Evolutionary conservation across 1,140 invertebrate species (phyloP), one percentile per base, ranked within the genome.

Genomic region (Ostrea edulis): DNA sequence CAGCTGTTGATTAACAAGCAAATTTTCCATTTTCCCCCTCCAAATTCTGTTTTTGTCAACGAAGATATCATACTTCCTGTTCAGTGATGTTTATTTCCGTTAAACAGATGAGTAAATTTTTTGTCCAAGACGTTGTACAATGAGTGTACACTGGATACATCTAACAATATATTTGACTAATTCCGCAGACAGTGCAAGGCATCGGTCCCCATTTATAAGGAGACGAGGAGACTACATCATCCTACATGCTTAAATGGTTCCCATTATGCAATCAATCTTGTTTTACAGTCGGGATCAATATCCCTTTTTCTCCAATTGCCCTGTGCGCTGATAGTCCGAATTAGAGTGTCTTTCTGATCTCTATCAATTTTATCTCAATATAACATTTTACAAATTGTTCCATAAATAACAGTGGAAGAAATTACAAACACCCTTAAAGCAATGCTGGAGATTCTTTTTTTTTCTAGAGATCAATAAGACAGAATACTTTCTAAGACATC

Each of bases 351-450:
- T 29, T 77, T 77, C 68, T 77, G 68, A 77, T 77, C 68, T 77
- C 68, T 77, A 77, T 77, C 68, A 77, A 77, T 77, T 35, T 9
- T 77, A 77, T 77, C 68, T 77, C 68, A 29, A 77, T 77, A 77
- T 77, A 29, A 77, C 68, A 77, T 77, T 44, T 77, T 77, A 77
- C 68, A 77, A 77, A 77, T 77, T 77, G 25, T 25, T 35, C 68
- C 68, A 77, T 77, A 77, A 77, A 77, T 77, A 77, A 77, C 9
- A 77, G 68, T 35, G 2, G 29, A 77, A 25, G 29, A 77, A 77
- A 29, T 29, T 29, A 8, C 68, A 77, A 77, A 35, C 68, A 22
- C 68, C 22, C n/a, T 77, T 77, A 29, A 35, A 77, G 25, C 68
- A 25, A 8, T 25, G 29, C 29, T 12, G 9, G 14, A 11, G 68